Evolutionary conservation across 2,888 invertebrate genomes (phyloP).

Genomic region (Germaria angustata): DNA sequence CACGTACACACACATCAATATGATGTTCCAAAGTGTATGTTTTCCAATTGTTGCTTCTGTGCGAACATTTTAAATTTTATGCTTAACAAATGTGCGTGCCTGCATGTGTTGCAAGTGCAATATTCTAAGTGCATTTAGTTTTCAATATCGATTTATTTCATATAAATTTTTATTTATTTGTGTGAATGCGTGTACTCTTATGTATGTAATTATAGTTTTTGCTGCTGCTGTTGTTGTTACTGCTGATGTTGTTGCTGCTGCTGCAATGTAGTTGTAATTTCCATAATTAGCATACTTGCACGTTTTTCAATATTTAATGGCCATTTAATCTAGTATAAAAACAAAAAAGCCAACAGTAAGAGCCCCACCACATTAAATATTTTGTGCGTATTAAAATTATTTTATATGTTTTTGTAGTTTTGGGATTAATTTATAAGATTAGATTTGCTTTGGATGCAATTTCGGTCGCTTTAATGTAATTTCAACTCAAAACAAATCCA

Average conservation of each 20-base stretch:
- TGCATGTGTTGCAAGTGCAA: constrained; percentile 9
- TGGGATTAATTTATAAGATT: constrained; percentile 53
- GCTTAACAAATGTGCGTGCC: constrained; percentile 18
- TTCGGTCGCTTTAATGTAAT: constrained; percentile 41
- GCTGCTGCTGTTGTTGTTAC: background rate
- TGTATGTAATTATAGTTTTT: background rate
- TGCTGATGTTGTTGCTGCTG: background rate
- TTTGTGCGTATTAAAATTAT: constrained; percentile 3
- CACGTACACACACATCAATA: too few species aligned
- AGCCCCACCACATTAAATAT: constrained; percentile 14
- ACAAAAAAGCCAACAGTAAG: too few species aligned
- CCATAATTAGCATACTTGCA: constrained; percentile 60
- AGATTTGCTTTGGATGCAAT: constrained; percentile 35
- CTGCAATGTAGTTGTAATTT: constrained; percentile 37
- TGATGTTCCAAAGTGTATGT: background rate
- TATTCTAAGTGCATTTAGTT: constrained; percentile 39
- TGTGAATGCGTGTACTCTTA: background rate
- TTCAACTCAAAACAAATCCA: constrained; percentile 24
- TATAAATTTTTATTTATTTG: constrained; percentile 9
- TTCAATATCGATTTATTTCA: constrained; percentile 39
- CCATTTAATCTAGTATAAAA: constrained; percentile 14
- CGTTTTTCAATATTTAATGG: constrained; percentile 53
- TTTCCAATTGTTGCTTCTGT: background rate
- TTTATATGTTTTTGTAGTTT: constrained; percentile 4
- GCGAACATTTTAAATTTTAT: background rate